Evolutionary conservation across 2,888 invertebrate species (phyloP), one percentile per base, ranked within the genome.

Genomic region (Platycheirus albimanus): DNA sequence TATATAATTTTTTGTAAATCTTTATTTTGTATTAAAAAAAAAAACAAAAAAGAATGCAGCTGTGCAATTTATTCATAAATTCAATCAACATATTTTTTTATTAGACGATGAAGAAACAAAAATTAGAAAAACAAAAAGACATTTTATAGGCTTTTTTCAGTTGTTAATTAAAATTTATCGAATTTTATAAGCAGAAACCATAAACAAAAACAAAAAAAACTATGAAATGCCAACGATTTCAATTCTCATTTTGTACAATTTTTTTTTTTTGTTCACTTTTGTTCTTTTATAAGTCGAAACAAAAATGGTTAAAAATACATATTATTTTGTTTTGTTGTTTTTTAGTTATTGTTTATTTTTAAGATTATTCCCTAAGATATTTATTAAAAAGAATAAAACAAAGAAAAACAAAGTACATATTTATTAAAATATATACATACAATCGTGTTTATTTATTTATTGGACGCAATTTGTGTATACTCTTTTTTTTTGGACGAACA

Each of bases 281-380:
- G n/a, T n/a, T n/a, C n/a, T n/a, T n/a, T n/a, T n/a, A n/a, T n/a
- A n/a, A n/a, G n/a, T n/a, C n/a, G n/a, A n/a, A n/a, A 64, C 13
- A 17, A 64, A 33, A 43, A 36, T 54, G 43, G 54, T 56, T 74
- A n/a, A n/a, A n/a, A n/a, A n/a, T n/a, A n/a, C n/a, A 64, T 74
- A 77, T 58, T 71, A 49, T 66, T 71, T 74, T 78, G 72, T 78
- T 83, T 78, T 78, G 83, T 78, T 83, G 64, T 81, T 83, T n/a
- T 78, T 74, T 69, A 77, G 61, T 76, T 81, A 69, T 83, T 77
- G 72, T 78, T 83, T 83, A 83, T 51, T 83, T 83, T 51, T 83
- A 83, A 74, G 72, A 77, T 66, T 64, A 52, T 63, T 63, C 72
- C 58, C 45, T 83, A 83, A 83, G 83, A 64, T 83, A 78, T 83